Evolutionary conservation across 2,113 vertebrate species (phyloP).

Genomic region (Tragelaphus buxtoni): DNA sequence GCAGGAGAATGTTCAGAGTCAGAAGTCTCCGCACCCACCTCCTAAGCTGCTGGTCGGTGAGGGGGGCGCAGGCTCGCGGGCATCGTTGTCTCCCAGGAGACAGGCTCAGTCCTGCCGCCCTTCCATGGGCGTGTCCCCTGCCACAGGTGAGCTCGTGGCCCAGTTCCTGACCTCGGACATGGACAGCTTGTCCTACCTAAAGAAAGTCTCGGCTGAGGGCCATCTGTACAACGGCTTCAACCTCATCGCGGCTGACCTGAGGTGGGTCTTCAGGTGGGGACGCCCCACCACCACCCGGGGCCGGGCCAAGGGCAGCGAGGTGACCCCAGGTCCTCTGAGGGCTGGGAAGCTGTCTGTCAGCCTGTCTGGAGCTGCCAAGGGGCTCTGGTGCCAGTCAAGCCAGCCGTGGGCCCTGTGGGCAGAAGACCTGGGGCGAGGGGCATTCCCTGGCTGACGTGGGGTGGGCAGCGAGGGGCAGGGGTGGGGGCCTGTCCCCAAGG

Average conservation of each 20-base stretch:
- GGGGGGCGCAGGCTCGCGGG: neutral
- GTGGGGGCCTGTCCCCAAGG: neutral
- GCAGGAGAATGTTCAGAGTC: neutral
- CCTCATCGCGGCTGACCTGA: slow-evolving; percentile 94
- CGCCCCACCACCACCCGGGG: neutral
- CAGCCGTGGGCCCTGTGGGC: neutral
- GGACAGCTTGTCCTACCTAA: slow-evolving; percentile 94
- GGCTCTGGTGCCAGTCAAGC: neutral
- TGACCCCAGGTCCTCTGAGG: neutral
- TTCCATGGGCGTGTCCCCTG: neutral
- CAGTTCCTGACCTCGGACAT: slow-evolving; percentile 90
- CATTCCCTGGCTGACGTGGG: neutral
- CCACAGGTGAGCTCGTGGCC: slow-evolving; percentile 90
- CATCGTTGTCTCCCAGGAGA: neutral
- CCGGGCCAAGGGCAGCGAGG: neutral
- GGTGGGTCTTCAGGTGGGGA: slow-evolving; percentile 80
- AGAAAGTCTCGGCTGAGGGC: slow-evolving; percentile 91
- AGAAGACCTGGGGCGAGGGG: neutral
- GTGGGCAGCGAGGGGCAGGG: neutral
- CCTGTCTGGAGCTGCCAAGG: neutral
- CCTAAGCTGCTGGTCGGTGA: neutral
- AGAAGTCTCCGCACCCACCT: neutral
- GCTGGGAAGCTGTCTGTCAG: rapidly evolving
- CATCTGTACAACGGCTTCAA: slow-evolving; percentile 98
- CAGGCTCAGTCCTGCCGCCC: neutral